Percentiles rank a stretch among this genome's conserved stretches.
These are phyloP conservation scores for Danio kyathit DNA, from an alignment of 2,797 vertebrate species.

Conservation along the genomic window DNA sequence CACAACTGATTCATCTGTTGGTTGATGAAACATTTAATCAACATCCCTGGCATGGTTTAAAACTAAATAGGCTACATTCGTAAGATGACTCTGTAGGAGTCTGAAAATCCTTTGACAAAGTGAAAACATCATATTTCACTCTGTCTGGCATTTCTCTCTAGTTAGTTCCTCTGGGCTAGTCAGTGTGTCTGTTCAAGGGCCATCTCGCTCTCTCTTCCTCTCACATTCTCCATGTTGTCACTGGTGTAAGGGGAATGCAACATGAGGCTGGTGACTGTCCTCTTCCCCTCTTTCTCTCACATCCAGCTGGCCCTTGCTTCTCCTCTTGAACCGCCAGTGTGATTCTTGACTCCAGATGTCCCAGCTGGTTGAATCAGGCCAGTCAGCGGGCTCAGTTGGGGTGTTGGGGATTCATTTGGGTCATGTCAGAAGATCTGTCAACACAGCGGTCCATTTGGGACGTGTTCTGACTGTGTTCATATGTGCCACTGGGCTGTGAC, in stretches of 20 bases:
- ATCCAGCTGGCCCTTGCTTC: constrained; percentile 75
- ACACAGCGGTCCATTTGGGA: constrained; percentile 55
- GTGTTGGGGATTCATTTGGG: constrained; percentile 60
- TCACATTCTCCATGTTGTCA: constrained; percentile 52
- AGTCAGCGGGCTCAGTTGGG: constrained; percentile 45
- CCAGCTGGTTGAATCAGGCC: constrained; percentile 49
- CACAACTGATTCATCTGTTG: constrained; percentile 48
- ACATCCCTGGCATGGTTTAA: constrained; percentile 47
- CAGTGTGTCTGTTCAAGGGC: constrained; percentile 34
- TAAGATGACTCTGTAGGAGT: constrained; percentile 41
- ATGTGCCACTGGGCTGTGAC: constrained; percentile 45
- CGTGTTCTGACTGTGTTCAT: constrained; percentile 55
- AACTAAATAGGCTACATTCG: constrained; percentile 47
- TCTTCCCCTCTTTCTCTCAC: constrained; percentile 64
- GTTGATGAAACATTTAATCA: constrained; percentile 54
- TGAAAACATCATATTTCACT: constrained; percentile 47
- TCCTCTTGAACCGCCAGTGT: constrained; percentile 53
- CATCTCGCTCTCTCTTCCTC: constrained; percentile 26
- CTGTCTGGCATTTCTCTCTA: constrained; percentile 28
- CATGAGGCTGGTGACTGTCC: constrained; percentile 66
- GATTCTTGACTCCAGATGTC: constrained; percentile 53
- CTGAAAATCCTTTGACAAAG: constrained; percentile 44
- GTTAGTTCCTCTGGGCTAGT: constrained; percentile 50
- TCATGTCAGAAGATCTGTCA: constrained; percentile 65
- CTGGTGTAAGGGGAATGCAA: constrained; percentile 70